Evolutionary conservation across 92 coral and sea anemone genomes (phyloP), one percentile per base, ranked within the genome.

Genomic region (Epizoanthus stellaris): DNA sequence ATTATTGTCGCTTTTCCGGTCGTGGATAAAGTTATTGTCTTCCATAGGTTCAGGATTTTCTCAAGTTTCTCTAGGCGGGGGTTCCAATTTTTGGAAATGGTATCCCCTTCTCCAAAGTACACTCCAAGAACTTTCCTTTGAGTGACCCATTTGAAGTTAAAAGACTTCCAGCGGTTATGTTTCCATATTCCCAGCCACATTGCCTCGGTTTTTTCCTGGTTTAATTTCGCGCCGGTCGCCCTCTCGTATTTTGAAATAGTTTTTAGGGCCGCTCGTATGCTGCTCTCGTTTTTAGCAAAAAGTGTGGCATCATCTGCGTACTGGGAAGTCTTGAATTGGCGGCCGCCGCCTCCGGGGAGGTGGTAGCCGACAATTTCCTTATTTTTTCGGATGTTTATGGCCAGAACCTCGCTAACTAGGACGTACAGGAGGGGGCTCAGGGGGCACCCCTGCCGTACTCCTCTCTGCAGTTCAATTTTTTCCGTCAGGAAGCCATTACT

Each of bases 361-460:
- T 63, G 17, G 0, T 16, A 63, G 19, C 68, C 68, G 20, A 2
- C 20, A 11, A 63, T 63, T 21, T 63, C 3, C 6, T 5, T 17
- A 21, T 63, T 63, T 23, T 23, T 23, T 23, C 25, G 25, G 25
- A 23, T 23, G 25, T 23, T 23, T 23, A 23, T 23, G 0, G 25
- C 25, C 25, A 23, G 25, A 23, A 23, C 25, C 25, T 63, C 68
- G 0, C 68, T 63, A 1, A 63, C 68, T 15, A 63, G 23, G 2
- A 63, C 68, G 8, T 63, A 63, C 6, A 63, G 1, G 19, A 63
- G 68, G 9, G 68, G 68, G 25, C 68, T 63, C 20, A 63, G 20
- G 30, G 68, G 68, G 68, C 68, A 63, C 6, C 68, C 68, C 23
- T 63, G 68, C 20, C 68, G 19, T 17, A 63, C 68, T 17, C 68